A percentile compares a stretch with the other conserved stretches of the same genome.
Conservation (phyloP, 2,113 vertebrate genomes). For the Potamarius usumacintae region DNA sequence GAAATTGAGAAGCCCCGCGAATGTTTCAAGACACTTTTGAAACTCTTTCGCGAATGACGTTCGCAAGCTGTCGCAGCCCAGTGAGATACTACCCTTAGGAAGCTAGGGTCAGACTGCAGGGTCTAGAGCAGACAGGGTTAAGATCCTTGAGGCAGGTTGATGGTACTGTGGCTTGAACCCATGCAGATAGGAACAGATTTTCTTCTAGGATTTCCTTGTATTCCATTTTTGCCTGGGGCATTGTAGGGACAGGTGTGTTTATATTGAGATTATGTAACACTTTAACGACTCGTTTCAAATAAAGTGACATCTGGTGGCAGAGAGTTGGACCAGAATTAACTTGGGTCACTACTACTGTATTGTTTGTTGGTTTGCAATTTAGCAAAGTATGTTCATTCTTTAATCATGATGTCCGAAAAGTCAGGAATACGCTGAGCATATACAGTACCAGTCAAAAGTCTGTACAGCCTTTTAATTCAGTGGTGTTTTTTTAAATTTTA, state of each 20-base stretch:
- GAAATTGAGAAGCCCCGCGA: no score
- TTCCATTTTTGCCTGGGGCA: no score
- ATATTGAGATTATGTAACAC: not conserved
- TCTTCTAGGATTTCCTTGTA: no score
- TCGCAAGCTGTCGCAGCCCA: no score
- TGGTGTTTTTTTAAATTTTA: no score
- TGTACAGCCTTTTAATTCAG: no score
- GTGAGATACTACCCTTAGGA: not conserved
- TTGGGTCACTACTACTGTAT: not conserved
- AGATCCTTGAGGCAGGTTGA: not conserved
- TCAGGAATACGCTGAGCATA: not conserved
- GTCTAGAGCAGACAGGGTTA: not conserved
- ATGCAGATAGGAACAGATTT: not conserved
- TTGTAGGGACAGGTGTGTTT: not conserved
- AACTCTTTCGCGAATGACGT: no score
- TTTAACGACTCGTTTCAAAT: not conserved
- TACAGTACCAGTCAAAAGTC: not conserved
- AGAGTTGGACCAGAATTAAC: not conserved
- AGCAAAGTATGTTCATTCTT: not conserved
- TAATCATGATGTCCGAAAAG: not conserved
- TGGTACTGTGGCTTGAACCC: not conserved
- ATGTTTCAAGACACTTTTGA: no score
- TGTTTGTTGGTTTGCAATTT: not conserved
- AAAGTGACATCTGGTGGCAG: not conserved
- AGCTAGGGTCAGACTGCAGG: not conserved